Conservation (phyloP, 2,888 invertebrate genomes). For the Selenia dentaria region DNA sequence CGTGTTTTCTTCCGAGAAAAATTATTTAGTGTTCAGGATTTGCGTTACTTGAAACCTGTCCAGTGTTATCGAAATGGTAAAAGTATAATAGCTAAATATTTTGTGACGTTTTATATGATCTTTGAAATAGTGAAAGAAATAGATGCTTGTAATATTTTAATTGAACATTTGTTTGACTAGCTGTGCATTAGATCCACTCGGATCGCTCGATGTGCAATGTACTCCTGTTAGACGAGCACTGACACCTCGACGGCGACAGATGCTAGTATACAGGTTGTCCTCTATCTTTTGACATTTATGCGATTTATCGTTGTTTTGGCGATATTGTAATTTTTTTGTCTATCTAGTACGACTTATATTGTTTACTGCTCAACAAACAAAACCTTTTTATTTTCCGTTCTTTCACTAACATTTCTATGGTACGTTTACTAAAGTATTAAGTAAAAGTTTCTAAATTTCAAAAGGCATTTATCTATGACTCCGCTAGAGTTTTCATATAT, state of each 20-base stretch:
- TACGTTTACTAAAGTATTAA: constrained; percentile 27
- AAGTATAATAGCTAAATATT: background rate
- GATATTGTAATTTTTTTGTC: constrained; percentile 18
- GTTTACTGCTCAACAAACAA: constrained; percentile 59
- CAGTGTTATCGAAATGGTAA: background rate
- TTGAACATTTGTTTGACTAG: constrained; percentile 14
- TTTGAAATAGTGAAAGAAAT: constrained; percentile 7
- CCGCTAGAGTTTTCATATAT: constrained; percentile 58
- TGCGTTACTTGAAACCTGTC: constrained; percentile 2
- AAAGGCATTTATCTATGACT: constrained; percentile 69
- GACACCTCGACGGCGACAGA: constrained; percentile 2
- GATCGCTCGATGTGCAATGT: constrained; percentile 24
- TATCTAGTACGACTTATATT: constrained; percentile 48
- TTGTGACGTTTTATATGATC: background rate
- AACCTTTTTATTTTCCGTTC: constrained; percentile 43
- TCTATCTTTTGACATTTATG: too few species aligned
- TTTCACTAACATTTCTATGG: constrained; percentile 42
- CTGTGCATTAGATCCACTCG: constrained; percentile 28
- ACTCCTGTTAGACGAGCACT: background rate
- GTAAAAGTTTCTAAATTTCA: constrained; percentile 35
- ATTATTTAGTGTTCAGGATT: constrained; percentile 11
- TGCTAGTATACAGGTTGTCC: constrained; percentile 15
- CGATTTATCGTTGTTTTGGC: too few species aligned
- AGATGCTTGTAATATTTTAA: constrained; percentile 10
- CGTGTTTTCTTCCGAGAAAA: constrained; percentile 12